Evolutionary conservation across 1,140 invertebrate species (phyloP), one percentile per base, ranked within the genome.

Genomic region (Drosophila quadrilineata): DNA sequence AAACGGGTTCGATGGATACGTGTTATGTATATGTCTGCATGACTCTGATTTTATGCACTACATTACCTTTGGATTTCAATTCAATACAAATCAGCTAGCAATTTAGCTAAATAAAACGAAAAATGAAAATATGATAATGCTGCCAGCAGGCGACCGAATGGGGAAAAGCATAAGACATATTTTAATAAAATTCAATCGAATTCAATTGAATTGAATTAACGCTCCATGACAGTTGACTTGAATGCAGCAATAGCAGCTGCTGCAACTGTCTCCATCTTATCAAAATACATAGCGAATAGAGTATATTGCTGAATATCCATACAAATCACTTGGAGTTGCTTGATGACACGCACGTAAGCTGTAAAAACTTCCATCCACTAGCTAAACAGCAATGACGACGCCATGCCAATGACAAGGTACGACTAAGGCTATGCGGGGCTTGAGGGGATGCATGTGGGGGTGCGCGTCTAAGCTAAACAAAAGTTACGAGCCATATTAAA

Each of bases 1-100:
- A 21, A 2, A 9, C 1, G 41, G 35, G 26, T 40, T 17, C 5
- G 21, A 17, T 26, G 52, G 35, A 26, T 63, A 58, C 53, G 68
- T 66, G 71, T 82, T 82, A 66, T 84, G 72, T 80, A 72, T 71
- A 72, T 62, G 77, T 77, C 69, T 84, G 77, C 82, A 85, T 77
- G 77, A 84, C 79, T 85, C 75, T 85, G 79, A 86, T 86, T 85
- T 85, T 86, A 72, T 86, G 79, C 79, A 82, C 79, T 85, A 85
- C 79, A 85, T 85, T 85, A 85, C 74, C 79, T 85, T 77, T 82
- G 70, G 79, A 85, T 85, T 85, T 79, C 80, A 64, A 85, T 85
- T 85, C 80, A 74, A 57, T 77, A 74, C 79, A 85, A 85, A 85
- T 85, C 79, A 75, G 80, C 46, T 63, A 79, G 80, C 74, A 79